phyloP scores from a whole-genome alignment of 2,888 invertebrate genomes.

The Athripsodes cinereus region DNA sequence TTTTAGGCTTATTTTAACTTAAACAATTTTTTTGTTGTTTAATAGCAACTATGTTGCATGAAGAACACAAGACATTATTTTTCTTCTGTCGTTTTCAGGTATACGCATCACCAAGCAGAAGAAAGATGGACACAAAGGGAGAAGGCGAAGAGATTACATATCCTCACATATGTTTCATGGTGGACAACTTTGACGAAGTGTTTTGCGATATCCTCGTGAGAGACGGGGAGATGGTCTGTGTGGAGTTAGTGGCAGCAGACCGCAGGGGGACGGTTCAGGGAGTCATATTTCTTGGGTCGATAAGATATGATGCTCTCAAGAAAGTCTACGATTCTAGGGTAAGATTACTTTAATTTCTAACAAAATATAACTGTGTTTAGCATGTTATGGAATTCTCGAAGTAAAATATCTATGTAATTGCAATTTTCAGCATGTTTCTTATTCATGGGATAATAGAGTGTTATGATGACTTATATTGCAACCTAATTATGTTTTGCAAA shows the following conservation, averaged over 20 bases:
- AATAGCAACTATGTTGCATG: no score
- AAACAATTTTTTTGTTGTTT: not conserved
- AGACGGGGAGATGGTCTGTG: conserved; percentile 98
- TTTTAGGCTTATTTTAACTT: no score
- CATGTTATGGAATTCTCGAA: no score
- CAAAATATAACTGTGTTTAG: no score
- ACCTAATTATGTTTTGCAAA: no score
- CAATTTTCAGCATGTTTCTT: no score
- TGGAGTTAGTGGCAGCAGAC: conserved; percentile 92
- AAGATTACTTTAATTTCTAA: no score
- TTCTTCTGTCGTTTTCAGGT: conserved; percentile 51
- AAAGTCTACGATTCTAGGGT: conserved; percentile 95
- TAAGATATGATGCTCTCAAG: conserved; percentile 94
- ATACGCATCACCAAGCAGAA: conserved; percentile 93
- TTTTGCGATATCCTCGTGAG: conserved; percentile 96
- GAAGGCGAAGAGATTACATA: conserved; percentile 98
- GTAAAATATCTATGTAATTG: no score
- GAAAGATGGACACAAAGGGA: conserved; percentile 97
- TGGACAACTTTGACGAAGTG: conserved; percentile 97
- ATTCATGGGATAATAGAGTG: no score
- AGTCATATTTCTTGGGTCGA: conserved; percentile 95
- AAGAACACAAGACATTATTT: no score
- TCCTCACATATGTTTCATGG: conserved; percentile 98
- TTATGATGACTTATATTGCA: no score
- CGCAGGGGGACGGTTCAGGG: conserved; percentile 80